A percentile compares a stretch with the other conserved stretches of the same genome.
phyloP scores from a whole-genome alignment of 2,888 invertebrate species.

The Liodrosophila aerea region DNA sequence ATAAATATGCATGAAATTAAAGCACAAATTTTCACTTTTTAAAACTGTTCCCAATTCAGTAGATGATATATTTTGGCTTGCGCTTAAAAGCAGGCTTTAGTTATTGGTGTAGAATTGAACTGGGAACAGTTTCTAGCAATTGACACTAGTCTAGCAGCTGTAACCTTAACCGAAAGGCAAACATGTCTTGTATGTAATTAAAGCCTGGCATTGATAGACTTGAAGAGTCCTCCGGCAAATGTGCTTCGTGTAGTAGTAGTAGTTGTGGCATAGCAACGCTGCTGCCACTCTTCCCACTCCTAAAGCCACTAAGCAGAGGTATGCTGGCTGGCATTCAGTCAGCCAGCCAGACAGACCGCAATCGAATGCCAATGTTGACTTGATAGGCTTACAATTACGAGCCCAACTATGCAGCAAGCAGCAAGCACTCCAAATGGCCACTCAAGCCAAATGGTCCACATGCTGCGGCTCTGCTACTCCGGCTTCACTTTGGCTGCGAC shows the following conservation, averaged over 20 bases:
- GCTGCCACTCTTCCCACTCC: neutral
- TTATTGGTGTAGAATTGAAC: neutral
- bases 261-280: conserved; percentile 22
- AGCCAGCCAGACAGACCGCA: neutral
- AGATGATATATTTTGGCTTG: too few species aligned
- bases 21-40: too few species aligned
- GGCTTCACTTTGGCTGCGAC: too few species aligned
- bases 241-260: conserved; percentile 9
- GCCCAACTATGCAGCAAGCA: too few species aligned
- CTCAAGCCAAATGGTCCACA: conserved; percentile 16
- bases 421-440: conserved; percentile 19
- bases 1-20: too few species aligned
- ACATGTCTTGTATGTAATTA: conserved; percentile 13
- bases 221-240: conserved; percentile 3
- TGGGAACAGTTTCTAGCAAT: neutral
- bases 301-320: neutral
- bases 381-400: conserved; percentile 45
- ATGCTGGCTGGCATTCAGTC: conserved; percentile 7
- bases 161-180: neutral
- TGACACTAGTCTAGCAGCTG: conserved; percentile 9
- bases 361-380: conserved; percentile 20
- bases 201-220: conserved; percentile 2
- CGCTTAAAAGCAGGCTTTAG: too few species aligned
- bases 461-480: neutral
- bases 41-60: too few species aligned